Percentiles rank a stretch among this genome's conserved stretches.
phyloP scores from a whole-genome alignment of 2,113 vertebrate genomes.

The Pteruthius melanotis region DNA sequence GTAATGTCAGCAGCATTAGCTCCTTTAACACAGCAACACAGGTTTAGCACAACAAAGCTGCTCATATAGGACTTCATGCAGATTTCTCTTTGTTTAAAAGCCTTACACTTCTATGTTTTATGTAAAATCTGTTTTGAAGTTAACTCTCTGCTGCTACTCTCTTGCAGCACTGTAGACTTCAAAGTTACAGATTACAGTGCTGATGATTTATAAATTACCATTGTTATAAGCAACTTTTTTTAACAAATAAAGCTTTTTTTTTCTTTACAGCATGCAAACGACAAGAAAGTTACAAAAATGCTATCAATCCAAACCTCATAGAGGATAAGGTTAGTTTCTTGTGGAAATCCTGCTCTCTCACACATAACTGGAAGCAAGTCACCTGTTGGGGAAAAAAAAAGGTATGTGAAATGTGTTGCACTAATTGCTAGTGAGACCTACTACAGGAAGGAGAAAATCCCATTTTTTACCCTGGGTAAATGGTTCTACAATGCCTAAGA shows the following conservation, averaged over 20 bases:
- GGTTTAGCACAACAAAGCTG: not conserved
- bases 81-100: not conserved
- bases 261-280: not conserved
- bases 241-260: not conserved
- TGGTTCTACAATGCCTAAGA: not conserved
- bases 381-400: constrained; percentile 74
- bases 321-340: constrained; percentile 99
- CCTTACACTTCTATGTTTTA: not conserved
- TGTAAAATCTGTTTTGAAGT: not conserved
- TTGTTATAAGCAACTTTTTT: not conserved
- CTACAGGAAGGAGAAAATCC: not conserved
- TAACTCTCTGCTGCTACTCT: not conserved
- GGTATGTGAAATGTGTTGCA: not conserved
- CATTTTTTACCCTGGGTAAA: not conserved
- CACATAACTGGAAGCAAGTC: constrained; percentile 99
- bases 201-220: not conserved
- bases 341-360: constrained; percentile 99
- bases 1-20: not conserved
- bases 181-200: not conserved
- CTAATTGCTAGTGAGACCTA: not conserved
- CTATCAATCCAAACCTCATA: constrained; percentile 85
- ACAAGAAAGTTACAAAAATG: not conserved
- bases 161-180: not conserved
- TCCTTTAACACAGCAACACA: not conserved
- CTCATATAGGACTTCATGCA: not conserved